Evolutionary conservation across 2,888 invertebrate species (phyloP).

Genomic region (Tribolium freemani): DNA sequence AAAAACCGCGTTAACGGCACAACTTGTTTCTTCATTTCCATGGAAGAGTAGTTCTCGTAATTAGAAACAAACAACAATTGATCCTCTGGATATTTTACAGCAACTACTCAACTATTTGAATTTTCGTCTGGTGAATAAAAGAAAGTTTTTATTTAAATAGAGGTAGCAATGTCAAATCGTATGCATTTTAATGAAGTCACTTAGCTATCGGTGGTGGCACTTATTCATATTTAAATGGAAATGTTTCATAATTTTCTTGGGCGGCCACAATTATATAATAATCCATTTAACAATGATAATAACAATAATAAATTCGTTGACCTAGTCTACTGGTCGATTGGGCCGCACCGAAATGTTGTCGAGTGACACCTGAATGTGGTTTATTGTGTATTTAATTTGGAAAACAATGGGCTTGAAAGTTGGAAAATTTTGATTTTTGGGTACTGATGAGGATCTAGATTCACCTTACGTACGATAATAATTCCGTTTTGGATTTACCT

Average conservation of each 20-base stretch:
- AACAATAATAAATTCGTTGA: conserved; percentile 15
- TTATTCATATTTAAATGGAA: conserved; percentile 26
- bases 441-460: neutral
- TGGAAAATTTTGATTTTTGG: neutral
- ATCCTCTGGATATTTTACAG: neutral
- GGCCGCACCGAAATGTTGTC: conserved; percentile 8
- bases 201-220: conserved; percentile 21
- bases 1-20: conserved; percentile 18
- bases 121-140: conserved; percentile 32
- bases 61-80: conserved; percentile 5
- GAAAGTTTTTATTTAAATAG: conserved; percentile 37
- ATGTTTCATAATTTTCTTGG: conserved; percentile 26
- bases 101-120: neutral
- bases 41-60: neutral
- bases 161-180: conserved; percentile 33
- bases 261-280: conserved; percentile 6
- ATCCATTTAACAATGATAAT: conserved; percentile 14
- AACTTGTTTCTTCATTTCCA: conserved; percentile 24
- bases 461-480: neutral
- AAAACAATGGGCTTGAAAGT: neutral
- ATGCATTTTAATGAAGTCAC: conserved; percentile 28
- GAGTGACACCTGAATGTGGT: conserved; percentile 11
- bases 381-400: neutral
- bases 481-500: neutral
- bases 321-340: neutral